Base-by-base conservation (phyloP, 2,888 invertebrate genomes). In the Agrochola circellaris region DNA sequence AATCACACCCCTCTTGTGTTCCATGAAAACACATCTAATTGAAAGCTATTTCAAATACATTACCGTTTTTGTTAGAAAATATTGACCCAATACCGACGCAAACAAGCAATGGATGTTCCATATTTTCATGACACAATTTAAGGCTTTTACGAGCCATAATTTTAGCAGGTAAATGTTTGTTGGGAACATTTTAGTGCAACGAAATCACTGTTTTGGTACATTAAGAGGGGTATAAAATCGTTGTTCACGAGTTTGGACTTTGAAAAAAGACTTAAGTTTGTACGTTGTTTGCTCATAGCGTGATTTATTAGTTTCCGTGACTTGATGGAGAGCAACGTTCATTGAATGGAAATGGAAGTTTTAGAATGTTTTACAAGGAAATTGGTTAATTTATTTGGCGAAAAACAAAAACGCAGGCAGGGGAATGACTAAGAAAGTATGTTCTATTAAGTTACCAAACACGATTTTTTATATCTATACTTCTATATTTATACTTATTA, bases 121-220 rank as follows among this genome's bases (percentile, higher is more conserved):
- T 64, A 77, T 20, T 82, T 60, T 38, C 45, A 51, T 9, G 11
- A 11, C 26, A 51, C 62, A 68, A 51, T 79, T 78, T 69, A 26
- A 64, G 23, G 23, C n/a, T 23, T 65, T 79, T 70, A 84, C 61
- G 42, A 58, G 30, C 42, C 20, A 67, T 70, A 3, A 58, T 66
- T 61, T 70, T 51, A 13, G 2, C 54, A 66, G 61, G 54, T 66
- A 60, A 79, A 84, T 77, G 38, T 77, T 70, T 70, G 38, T 38
- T 56, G 11, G 7, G 30, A 66, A 70, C 65, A 84, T 79, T 79
- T 81, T 58, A 66, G 61, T 84, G 84, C 80, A 81, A 51, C 20
- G 42, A 58, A 84, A 79, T 79, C 80, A 84, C 61, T 34, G 38
- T 42, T 30, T 26, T 62, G 30, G 15, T 58, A 42, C 30, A 60